phyloP scores from a whole-genome alignment of 2,797 vertebrate species.

The Sphenopsis melanotis region DNA sequence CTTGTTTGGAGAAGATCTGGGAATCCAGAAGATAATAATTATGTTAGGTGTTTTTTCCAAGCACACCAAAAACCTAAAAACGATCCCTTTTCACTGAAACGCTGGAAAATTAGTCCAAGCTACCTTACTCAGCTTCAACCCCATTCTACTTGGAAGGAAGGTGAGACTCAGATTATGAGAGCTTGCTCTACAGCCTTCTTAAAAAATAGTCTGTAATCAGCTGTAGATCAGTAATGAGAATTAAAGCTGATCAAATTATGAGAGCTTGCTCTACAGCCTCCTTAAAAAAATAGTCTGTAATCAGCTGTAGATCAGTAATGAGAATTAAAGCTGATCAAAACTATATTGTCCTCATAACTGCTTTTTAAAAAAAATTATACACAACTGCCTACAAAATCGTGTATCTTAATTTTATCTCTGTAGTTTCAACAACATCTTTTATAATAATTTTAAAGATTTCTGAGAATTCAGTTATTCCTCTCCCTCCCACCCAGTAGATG shows the following conservation, averaged over 20 bases:
- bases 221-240: not conserved
- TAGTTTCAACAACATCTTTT: not conserved
- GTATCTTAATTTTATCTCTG: not conserved
- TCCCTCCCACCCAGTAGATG: not conserved
- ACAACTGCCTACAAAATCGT: not conserved
- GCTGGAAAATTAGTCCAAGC: not conserved
- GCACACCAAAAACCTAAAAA: not conserved
- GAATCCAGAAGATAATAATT: not conserved
- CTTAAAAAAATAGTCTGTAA: not conserved
- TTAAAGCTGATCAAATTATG: not conserved
- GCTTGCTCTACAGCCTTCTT: not conserved
- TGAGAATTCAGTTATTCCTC: not conserved
- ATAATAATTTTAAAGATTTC: not conserved
- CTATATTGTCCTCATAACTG: not conserved
- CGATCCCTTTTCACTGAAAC: not conserved
- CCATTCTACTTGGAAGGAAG: not conserved
- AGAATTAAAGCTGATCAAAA: not conserved
- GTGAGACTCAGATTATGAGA: not conserved
- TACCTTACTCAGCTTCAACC: not conserved
- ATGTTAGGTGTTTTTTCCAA: not conserved
- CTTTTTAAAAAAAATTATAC: rapidly evolving
- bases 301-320: not conserved
- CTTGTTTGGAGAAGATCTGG: not conserved
- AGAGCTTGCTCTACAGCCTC: not conserved
- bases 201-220: not conserved